Evolutionary conservation across 2,888 invertebrate species (phyloP).

Genomic region (Pandemis corylana): DNA sequence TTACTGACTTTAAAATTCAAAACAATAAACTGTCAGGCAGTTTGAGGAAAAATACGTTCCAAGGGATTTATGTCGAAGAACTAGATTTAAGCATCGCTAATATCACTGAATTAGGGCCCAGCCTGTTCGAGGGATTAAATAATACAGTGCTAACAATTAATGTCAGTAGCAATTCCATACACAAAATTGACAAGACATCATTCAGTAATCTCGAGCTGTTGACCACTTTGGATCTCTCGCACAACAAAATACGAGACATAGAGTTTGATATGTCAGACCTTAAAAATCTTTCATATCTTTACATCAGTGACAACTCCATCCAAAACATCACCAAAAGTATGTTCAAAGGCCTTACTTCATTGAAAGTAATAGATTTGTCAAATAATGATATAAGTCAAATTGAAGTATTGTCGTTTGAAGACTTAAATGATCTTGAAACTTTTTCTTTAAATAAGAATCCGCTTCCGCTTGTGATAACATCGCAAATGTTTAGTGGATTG

Average conservation of each 20-base stretch:
- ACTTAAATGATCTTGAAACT: conserved; percentile 14
- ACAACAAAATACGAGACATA: conserved; percentile 22
- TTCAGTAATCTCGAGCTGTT: conserved; percentile 28
- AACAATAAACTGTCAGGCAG: conserved; percentile 22
- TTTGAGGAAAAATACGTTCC: conserved; percentile 28
- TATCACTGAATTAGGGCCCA: conserved; percentile 29
- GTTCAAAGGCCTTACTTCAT: neutral
- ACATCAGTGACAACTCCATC: conserved; percentile 19
- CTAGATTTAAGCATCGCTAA: conserved; percentile 27
- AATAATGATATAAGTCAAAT: conserved; percentile 20
- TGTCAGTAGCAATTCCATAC: conserved; percentile 29
- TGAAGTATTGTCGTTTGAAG: conserved; percentile 20
- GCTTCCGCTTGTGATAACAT: conserved; percentile 9
- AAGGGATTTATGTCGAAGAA: conserved; percentile 22
- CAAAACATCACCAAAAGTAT: conserved; percentile 15
- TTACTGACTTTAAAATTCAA: conserved; percentile 20
- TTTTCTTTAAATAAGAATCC: conserved; percentile 30
- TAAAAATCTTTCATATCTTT: conserved; percentile 20
- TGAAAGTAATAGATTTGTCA: conserved; percentile 25
- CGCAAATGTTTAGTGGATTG: conserved; percentile 23
- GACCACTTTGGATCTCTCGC: conserved; percentile 23
- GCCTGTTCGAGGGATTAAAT: conserved; percentile 14
- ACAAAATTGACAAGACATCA: conserved; percentile 26
- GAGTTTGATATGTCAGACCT: conserved; percentile 21
- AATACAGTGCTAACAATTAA: conserved; percentile 11